Evolutionary conservation across 2,888 invertebrate genomes (phyloP).

Genomic region (Azorinus chamasolen): DNA sequence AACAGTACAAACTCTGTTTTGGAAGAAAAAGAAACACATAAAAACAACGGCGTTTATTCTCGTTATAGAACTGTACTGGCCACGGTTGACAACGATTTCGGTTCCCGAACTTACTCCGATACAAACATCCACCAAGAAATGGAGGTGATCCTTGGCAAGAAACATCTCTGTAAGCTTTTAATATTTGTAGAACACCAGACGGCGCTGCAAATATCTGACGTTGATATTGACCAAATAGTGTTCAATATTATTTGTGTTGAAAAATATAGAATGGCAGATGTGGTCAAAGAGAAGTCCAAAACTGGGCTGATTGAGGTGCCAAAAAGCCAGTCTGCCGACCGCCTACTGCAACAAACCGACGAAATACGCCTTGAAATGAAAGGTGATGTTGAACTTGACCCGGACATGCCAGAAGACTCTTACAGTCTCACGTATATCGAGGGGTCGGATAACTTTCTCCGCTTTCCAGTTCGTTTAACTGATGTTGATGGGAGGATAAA

Average conservation of each 20-base stretch:
- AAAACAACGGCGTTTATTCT: no score
- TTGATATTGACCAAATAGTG: constrained; percentile 49
- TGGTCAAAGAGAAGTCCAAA: constrained; percentile 57
- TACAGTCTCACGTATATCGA: constrained; percentile 61
- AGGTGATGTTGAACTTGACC: constrained; percentile 53
- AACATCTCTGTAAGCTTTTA: constrained; percentile 60
- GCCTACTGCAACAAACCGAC: constrained; percentile 58
- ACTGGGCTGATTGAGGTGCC: constrained; percentile 59
- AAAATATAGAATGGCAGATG: constrained; percentile 51
- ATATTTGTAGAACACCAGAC: constrained; percentile 61
- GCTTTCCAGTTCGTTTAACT: constrained; percentile 53
- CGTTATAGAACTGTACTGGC: constrained; percentile 60
- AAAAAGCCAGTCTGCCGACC: constrained; percentile 63
- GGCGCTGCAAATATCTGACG: constrained; percentile 13
- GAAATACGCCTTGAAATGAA: constrained; percentile 60
- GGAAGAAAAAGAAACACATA: no score
- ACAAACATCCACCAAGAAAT: constrained; percentile 52
- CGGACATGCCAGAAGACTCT: constrained; percentile 60
- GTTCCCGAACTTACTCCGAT: constrained; percentile 38
- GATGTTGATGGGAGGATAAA: constrained; percentile 51
- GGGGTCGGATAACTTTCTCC: constrained; percentile 61
- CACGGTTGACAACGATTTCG: constrained; percentile 51
- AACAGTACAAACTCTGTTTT: no score
- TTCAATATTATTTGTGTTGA: constrained; percentile 56
- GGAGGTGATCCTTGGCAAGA: constrained; percentile 60